Percentiles rank a stretch among this genome's conserved stretches.
Conservation (phyloP, 2,888 invertebrate genomes). For the Stegophylla sp. region DNA sequence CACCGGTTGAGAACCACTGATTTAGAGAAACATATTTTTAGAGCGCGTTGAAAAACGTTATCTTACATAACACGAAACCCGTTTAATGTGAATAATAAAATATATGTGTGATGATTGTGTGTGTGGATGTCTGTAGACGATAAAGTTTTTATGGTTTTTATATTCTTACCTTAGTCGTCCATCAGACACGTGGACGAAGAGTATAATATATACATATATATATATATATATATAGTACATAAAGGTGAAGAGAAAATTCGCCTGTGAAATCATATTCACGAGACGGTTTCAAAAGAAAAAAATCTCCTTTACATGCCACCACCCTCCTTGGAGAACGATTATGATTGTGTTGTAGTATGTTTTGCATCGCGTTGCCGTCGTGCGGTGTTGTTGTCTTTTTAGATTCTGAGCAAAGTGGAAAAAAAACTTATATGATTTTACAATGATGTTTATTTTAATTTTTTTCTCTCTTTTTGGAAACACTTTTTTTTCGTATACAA, state of each 20-base stretch:
- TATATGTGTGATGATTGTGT: not conserved
- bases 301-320: not conserved
- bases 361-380: not conserved
- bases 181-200: too few relatives aligned
- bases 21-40: too few relatives aligned
- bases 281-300: not conserved
- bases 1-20: too few relatives aligned
- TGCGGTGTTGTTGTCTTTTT: too few relatives aligned
- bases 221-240: not conserved
- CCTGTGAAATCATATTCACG: not conserved
- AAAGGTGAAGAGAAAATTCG: slow-evolving; percentile 9
- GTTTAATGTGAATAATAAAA: not conserved
- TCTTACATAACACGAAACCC: not conserved
- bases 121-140: not conserved
- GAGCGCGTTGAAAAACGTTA: too few relatives aligned
- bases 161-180: not conserved
- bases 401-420: too few relatives aligned
- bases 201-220: too few relatives aligned
- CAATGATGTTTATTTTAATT: too few relatives aligned
- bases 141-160: not conserved
- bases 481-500: too few relatives aligned
- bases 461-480: too few relatives aligned
- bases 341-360: not conserved
- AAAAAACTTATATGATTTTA: too few relatives aligned
- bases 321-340: slow-evolving; percentile 5